These are phyloP conservation scores for Thyatira batis DNA, from an alignment of 2,888 invertebrate species.

Conservation along the genomic window DNA sequence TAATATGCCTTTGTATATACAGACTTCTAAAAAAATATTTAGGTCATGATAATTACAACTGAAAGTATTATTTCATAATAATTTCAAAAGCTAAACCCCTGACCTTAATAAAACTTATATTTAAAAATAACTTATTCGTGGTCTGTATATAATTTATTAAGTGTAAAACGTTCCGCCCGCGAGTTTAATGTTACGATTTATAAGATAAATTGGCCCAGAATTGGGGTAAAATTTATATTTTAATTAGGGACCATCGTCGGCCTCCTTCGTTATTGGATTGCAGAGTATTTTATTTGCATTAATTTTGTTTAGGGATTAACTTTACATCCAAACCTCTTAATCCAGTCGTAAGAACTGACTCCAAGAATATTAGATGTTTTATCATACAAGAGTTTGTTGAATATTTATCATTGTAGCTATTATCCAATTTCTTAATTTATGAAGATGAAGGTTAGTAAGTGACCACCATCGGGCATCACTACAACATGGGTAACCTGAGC, in stretches of 20 bases:
- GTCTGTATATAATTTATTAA: background rate
- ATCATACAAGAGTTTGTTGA: no score
- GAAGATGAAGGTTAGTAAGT: no score
- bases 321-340: background rate
- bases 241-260: background rate
- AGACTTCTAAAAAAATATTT: no score
- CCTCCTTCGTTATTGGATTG: background rate
- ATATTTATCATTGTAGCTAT: no score
- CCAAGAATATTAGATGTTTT: background rate
- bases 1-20: no score
- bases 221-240: background rate
- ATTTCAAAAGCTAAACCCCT: no score
- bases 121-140: background rate
- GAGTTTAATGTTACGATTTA: slow-evolving; percentile 1
- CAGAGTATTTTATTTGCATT: background rate
- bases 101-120: background rate
- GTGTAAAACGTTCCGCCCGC: background rate
- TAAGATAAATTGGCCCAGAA: background rate
- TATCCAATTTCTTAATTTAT: no score
- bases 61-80: no score
- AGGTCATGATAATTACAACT: no score
- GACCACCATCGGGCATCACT: no score
- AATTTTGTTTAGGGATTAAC: background rate
- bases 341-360: background rate
- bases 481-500: no score